Evolutionary conservation across 2,888 invertebrate species (phyloP).

Genomic region (Agrenia bidenticulata): DNA sequence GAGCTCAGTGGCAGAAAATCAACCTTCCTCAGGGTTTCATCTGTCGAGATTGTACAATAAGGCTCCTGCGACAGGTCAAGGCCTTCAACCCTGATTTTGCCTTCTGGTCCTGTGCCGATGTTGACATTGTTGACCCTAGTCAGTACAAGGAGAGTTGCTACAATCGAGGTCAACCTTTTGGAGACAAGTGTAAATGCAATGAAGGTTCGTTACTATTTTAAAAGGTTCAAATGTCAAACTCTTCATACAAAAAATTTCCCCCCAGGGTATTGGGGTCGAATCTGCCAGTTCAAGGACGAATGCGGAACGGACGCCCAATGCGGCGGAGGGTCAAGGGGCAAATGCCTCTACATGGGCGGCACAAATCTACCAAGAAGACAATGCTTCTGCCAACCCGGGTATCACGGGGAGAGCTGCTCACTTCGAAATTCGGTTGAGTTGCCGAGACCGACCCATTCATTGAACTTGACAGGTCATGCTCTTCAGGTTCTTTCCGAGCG

Average conservation of each 20-base stretch:
- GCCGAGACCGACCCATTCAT: constrained; percentile 36
- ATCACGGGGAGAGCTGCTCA: constrained; percentile 45
- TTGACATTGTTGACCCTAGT: constrained; percentile 66
- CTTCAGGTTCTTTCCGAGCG: constrained; percentile 43
- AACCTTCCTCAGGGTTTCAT: constrained; percentile 76
- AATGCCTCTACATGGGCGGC: constrained; percentile 50
- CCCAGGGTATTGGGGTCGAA: constrained; percentile 49
- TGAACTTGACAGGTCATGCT: constrained; percentile 40
- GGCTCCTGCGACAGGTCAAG: constrained; percentile 82
- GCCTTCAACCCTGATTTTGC: constrained; percentile 80
- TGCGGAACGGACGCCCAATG: constrained; percentile 48
- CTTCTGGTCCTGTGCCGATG: constrained; percentile 95
- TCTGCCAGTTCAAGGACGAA: constrained; percentile 51
- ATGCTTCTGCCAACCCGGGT: constrained; percentile 48
- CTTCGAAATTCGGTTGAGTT: constrained; percentile 26
- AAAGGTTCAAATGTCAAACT: too few species aligned
- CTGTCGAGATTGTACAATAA: constrained; percentile 85
- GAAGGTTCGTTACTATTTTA: constrained; percentile 33
- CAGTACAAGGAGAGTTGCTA: constrained; percentile 81
- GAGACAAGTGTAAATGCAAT: constrained; percentile 55
- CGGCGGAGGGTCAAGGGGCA: constrained; percentile 30
- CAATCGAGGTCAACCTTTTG: constrained; percentile 74
- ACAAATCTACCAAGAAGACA: constrained; percentile 47
- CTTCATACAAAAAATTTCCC: too few species aligned
- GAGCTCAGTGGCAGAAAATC: constrained; percentile 79